Percentiles rank a stretch among this genome's conserved stretches.
Evolutionary conservation across 2,113 vertebrate species (phyloP).

Genomic region (Dolichallabes microphthalmus): DNA sequence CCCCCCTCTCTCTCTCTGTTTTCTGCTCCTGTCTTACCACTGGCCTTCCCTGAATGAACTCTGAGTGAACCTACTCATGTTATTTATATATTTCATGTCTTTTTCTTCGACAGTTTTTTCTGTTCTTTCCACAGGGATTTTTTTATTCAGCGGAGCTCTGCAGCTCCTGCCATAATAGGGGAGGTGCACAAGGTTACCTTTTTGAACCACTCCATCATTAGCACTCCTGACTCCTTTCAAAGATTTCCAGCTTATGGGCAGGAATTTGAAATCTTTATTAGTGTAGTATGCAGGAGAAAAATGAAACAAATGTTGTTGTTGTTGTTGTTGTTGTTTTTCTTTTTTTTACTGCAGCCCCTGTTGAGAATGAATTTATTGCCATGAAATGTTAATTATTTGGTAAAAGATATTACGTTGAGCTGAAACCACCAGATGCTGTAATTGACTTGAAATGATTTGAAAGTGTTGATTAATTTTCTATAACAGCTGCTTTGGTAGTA

Average conservation of each 20-base stretch:
- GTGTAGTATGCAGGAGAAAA: slow-evolving; percentile 20
- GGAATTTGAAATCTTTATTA: slow-evolving; percentile 50
- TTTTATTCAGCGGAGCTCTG: slow-evolving; percentile 51
- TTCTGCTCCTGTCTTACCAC: slow-evolving; percentile 50
- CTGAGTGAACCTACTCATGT: slow-evolving; percentile 55
- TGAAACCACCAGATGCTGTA: not conserved
- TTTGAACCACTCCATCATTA: slow-evolving; percentile 45
- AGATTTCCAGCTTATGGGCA: slow-evolving; percentile 34
- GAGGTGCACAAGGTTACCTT: slow-evolving; percentile 50
- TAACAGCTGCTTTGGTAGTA: not conserved
- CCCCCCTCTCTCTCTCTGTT: slow-evolving; percentile 34
- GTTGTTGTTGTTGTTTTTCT: no score
- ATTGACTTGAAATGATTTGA: not conserved
- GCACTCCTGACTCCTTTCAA: slow-evolving; percentile 43
- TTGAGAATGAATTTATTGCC: slow-evolving; percentile 12
- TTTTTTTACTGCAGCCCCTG: not conserved
- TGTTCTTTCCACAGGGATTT: slow-evolving; percentile 45
- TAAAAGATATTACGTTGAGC: not conserved
- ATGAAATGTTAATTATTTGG: not conserved
- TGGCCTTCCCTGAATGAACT: slow-evolving; percentile 59
- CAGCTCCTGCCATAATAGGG: slow-evolving; percentile 44
- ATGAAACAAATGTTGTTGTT: slow-evolving; percentile 4
- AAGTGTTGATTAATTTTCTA: not conserved
- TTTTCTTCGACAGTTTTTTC: slow-evolving; percentile 33
- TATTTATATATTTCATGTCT: slow-evolving; percentile 57